phyloP scores from a whole-genome alignment of 2,888 invertebrate species.

The Anorthoa munda region DNA sequence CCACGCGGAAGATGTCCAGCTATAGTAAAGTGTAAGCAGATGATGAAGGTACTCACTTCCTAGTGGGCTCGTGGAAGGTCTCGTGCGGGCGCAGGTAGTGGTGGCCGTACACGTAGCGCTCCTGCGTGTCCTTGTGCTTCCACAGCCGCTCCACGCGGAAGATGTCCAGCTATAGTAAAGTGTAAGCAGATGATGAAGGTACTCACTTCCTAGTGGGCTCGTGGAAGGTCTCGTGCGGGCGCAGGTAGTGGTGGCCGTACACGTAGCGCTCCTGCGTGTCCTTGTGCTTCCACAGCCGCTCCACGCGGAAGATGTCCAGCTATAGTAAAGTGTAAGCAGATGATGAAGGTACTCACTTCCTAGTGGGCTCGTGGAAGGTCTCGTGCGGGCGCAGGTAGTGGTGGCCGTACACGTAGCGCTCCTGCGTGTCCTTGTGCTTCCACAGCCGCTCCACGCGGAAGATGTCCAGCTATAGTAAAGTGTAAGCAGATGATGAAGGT shows the following conservation, averaged over 20 bases:
- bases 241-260: conserved; percentile 98
- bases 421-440: conserved; percentile 96
- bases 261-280: conserved; percentile 97
- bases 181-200: too few species aligned
- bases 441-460: conserved; percentile 98
- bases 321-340: too few species aligned
- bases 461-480: conserved; percentile 98
- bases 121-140: conserved; percentile 96
- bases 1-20: conserved; percentile 98
- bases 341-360: conserved; percentile 94
- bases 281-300: conserved; percentile 97
- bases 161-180: conserved; percentile 98
- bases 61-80: conserved; percentile 98
- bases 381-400: conserved; percentile 99
- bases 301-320: conserved; percentile 98
- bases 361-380: conserved; percentile 98
- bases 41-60: conserved; percentile 94
- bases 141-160: conserved; percentile 98
- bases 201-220: conserved; percentile 96
- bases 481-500: too few species aligned
- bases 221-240: conserved; percentile 99
- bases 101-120: conserved; percentile 98
- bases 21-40: too few species aligned
- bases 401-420: conserved; percentile 98
- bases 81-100: conserved; percentile 99